Conservation (phyloP, 2,888 invertebrate species). For the Seira musarum region DNA sequence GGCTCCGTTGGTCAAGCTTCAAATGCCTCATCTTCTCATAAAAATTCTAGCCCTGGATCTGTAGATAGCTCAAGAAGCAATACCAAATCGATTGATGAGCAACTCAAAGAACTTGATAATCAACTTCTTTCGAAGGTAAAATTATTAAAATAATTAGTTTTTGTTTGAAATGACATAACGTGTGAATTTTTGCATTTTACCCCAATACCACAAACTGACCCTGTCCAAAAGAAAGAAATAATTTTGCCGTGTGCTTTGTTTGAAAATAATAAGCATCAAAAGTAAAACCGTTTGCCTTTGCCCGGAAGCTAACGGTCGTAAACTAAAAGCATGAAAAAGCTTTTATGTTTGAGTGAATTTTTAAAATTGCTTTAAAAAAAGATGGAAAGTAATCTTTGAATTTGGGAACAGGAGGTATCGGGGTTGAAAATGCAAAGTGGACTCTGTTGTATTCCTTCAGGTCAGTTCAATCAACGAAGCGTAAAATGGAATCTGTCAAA, state of each 20-base stretch:
- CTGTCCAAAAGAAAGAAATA: conserved; percentile 16
- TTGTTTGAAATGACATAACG: neutral
- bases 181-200: conserved; percentile 8
- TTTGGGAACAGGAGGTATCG: conserved; percentile 65
- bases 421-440: conserved; percentile 79
- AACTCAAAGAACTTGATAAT: conserved; percentile 86
- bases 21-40: conserved; percentile 56
- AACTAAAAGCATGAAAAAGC: too few relatives aligned
- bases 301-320: too few relatives aligned
- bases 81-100: conserved; percentile 78
- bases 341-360: conserved; percentile 10
- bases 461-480: too few relatives aligned
- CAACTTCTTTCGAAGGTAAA: conserved; percentile 80
- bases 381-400: neutral
- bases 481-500: too few relatives aligned
- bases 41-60: conserved; percentile 64
- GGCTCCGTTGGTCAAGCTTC: conserved; percentile 62
- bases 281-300: too few relatives aligned
- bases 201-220: conserved; percentile 50
- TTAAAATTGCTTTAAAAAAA: neutral
- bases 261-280: too few relatives aligned
- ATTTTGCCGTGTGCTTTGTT: conserved; percentile 48
- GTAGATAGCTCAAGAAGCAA: conserved; percentile 64
- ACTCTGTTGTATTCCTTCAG: conserved; percentile 90
- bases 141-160: neutral